Evolutionary conservation across 2,797 vertebrate genomes (phyloP).

Genomic region (Caiman crocodilus): DNA sequence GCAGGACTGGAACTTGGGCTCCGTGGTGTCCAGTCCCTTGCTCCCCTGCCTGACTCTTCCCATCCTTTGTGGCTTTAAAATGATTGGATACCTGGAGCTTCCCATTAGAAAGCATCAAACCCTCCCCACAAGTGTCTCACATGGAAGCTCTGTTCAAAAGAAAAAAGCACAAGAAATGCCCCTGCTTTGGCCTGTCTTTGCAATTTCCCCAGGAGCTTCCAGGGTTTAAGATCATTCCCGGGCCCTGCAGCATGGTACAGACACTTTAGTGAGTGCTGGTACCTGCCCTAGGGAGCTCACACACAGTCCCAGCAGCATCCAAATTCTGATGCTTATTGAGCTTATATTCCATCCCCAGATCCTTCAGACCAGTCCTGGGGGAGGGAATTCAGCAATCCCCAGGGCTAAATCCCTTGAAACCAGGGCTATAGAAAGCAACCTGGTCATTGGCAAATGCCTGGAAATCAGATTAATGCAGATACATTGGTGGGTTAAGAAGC

Average conservation of each 20-base stretch:
- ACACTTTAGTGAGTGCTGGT: not conserved
- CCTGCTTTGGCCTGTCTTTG: not conserved
- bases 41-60: not conserved
- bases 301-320: not conserved
- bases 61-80: not conserved
- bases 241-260: too few relatives aligned
- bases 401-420: not conserved
- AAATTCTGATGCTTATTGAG: not conserved
- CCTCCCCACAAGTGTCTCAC: not conserved
- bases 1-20: not conserved
- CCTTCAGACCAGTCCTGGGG: not conserved
- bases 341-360: not conserved
- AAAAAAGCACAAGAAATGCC: not conserved
- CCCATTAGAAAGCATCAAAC: not conserved
- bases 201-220: not conserved
- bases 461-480: not conserved
- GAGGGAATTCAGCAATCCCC: not conserved
- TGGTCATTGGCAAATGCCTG: not conserved
- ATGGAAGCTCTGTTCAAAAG: not conserved
- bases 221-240: not conserved
- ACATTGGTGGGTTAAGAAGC: not conserved
- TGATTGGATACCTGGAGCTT: not conserved
- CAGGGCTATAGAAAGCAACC: not conserved
- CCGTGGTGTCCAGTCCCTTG: not conserved
- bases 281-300: not conserved